phyloP scores from a whole-genome alignment of 2,113 vertebrate genomes.

The Poeciliopsis turrubarensis region DNA sequence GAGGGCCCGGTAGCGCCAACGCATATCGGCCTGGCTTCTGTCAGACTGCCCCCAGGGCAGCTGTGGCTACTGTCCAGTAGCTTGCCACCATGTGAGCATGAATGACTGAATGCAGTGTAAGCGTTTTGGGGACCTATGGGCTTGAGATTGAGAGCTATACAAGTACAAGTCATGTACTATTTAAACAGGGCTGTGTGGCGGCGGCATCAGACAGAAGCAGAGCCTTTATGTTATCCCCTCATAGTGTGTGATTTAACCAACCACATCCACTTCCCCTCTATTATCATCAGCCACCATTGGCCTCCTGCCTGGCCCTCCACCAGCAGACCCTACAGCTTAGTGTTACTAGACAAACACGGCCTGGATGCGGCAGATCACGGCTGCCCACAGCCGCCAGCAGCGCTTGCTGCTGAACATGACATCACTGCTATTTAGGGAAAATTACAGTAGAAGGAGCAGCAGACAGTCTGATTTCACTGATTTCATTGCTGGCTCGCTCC shows the following conservation, averaged over 20 bases:
- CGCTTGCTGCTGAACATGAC: conserved; percentile 64
- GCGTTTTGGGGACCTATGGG: too few species aligned
- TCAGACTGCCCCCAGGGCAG: too few species aligned
- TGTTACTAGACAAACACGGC: conserved; percentile 66
- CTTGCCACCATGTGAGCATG: too few species aligned
- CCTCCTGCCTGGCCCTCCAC: conserved; percentile 44
- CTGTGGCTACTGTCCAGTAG: too few species aligned
- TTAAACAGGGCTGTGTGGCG: conserved; percentile 1
- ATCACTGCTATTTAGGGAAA: conserved; percentile 76
- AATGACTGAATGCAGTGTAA: too few species aligned
- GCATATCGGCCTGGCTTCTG: too few species aligned
- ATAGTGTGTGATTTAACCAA: conserved; percentile 60
- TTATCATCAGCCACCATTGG: conserved; percentile 57
- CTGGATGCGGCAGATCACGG: conserved; percentile 28
- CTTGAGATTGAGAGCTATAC: too few species aligned
- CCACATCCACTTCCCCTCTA: conserved; percentile 71
- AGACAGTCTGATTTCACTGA: conserved; percentile 65
- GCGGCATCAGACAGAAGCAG: conserved; percentile 33
- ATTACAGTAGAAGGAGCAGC: conserved; percentile 69
- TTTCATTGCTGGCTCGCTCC: conserved; percentile 58
- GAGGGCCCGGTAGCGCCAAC: too few species aligned
- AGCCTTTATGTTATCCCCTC: conserved; percentile 32
- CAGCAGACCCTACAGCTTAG: conserved; percentile 44
- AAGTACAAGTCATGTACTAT: too few species aligned
- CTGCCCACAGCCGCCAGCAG: conserved; percentile 54